Evolutionary conservation across 2,888 invertebrate genomes (phyloP), one percentile per base, ranked within the genome.

Genomic region (Notocelia uddmanniana): DNA sequence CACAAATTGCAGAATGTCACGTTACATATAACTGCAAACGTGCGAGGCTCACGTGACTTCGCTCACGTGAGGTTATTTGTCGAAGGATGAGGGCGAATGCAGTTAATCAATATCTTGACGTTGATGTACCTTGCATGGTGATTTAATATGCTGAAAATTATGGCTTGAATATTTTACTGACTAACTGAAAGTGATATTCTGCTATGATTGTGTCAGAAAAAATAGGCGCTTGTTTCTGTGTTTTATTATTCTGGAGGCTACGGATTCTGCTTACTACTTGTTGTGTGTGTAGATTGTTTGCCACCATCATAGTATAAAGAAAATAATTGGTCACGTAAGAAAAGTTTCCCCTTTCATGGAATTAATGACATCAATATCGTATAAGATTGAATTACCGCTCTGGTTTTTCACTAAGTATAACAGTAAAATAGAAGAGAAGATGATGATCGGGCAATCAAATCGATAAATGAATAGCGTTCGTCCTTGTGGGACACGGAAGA

Each of bases 31-130:
- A 34, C 37, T 54, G 64, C 64, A 54, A 26, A 54, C 37, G 52
- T 64, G 52, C 63, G 15, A n/a, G 11, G 8, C n/a, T 64, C 64
- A 64, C 64, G 64, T 64, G 64, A 1, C 64, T 3, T 6, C 10
- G 15, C 21, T 54, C 64, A 64, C 54, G 64, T 64, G 52, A 21
- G 45, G n/a, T 45, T 45, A 45, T n/a, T n/a, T 45, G 45, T 15
- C 21, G 13, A 21, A 52, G 23, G 48, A 55, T 26, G 55, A 54
- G 63, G 37, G 15, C 15, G 37, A 21, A 21, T 13, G 19, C 3
- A 21, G 23, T 37, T 45, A 52, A 63, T 34, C 50, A 50, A 50
- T 63, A 50, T 9, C 15, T 54, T 26, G 26, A 26, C 26, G 26
- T 26, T 31, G 31, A 31, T 9, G 8, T 31, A 5, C 26, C 26